Conservation (phyloP, 1,140 invertebrate genomes). For the Choristoneura fumiferana region DNA sequence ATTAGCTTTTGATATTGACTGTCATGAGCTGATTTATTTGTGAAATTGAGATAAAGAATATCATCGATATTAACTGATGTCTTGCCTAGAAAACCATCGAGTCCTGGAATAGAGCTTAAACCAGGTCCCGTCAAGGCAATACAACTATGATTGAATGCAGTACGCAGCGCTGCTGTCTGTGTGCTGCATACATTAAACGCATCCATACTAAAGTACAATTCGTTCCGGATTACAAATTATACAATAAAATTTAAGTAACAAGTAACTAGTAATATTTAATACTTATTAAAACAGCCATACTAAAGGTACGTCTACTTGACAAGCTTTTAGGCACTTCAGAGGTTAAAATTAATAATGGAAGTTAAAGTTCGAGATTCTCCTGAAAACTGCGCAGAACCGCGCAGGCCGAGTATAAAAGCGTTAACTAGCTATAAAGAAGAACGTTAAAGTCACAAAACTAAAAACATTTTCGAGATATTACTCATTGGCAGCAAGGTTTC, state of each 20-base stretch:
- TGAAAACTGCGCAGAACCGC: conserved; percentile 5
- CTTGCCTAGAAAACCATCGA: conserved; percentile 37
- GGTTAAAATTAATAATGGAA: too few species aligned
- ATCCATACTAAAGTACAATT: too few species aligned
- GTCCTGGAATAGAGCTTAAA: conserved; percentile 19
- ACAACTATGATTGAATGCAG: conserved; percentile 35
- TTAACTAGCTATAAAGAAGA: conserved; percentile 31
- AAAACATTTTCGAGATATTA: conserved; percentile 58
- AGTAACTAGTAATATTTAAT: too few species aligned
- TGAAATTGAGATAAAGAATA: not conserved
- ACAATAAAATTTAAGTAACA: not conserved
- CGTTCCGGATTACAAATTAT: not conserved
- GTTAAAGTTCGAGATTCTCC: not conserved
- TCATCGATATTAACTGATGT: conserved; percentile 20
- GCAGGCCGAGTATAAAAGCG: conserved; percentile 18
- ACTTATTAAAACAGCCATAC: not conserved
- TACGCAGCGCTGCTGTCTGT: conserved; percentile 26
- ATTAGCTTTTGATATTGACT: too few species aligned
- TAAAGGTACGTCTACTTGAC: too few species aligned
- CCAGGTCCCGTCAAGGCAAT: conserved; percentile 23
- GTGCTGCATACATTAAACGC: conserved; percentile 17
- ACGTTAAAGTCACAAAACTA: conserved; percentile 36
- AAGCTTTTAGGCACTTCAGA: too few species aligned
- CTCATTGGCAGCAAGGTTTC: conserved; percentile 42
- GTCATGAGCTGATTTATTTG: too few species aligned